Evolutionary conservation across 2,888 invertebrate species (phyloP).

Genomic region (Nomada ferruginata): DNA sequence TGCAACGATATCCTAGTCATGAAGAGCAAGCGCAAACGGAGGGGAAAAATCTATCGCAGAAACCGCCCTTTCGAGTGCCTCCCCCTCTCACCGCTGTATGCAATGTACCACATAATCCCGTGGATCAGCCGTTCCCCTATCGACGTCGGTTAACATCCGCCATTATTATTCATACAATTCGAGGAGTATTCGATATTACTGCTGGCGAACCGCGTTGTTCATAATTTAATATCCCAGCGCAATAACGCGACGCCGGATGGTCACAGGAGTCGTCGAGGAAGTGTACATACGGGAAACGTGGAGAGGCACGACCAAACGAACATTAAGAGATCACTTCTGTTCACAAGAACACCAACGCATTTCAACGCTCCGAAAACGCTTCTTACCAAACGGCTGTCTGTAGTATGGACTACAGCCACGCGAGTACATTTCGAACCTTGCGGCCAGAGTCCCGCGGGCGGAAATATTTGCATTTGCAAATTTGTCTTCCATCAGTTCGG

Average conservation of each 20-base stretch:
- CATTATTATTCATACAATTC: slow-evolving; percentile 70
- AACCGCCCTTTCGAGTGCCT: too few species aligned
- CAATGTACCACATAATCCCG: slow-evolving; percentile 55
- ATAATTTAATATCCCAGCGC: slow-evolving; percentile 65
- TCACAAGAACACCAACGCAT: slow-evolving; percentile 28
- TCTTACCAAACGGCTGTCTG: neutral
- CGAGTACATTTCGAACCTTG: slow-evolving; percentile 22
- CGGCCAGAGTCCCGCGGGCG: neutral
- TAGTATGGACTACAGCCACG: neutral
- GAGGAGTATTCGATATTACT: slow-evolving; percentile 62
- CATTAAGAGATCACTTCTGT: slow-evolving; percentile 65
- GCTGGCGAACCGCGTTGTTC: slow-evolving; percentile 41
- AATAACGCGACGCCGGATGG: slow-evolving; percentile 37
- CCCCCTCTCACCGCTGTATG: slow-evolving; percentile 1
- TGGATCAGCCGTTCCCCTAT: slow-evolving; percentile 43
- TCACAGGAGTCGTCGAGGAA: slow-evolving; percentile 21
- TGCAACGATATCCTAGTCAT: neutral
- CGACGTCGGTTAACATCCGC: slow-evolving; percentile 44
- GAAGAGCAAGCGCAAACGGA: neutral
- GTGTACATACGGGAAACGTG: slow-evolving; percentile 3
- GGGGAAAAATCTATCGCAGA: too few species aligned
- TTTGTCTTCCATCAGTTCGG: slow-evolving; percentile 5
- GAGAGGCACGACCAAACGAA: slow-evolving; percentile 7
- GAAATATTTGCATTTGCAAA: slow-evolving; percentile 33
- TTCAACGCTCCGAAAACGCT: neutral